Evolutionary conservation across 2,888 invertebrate species (phyloP).

Genomic region (Lacanobia wlatinum): DNA sequence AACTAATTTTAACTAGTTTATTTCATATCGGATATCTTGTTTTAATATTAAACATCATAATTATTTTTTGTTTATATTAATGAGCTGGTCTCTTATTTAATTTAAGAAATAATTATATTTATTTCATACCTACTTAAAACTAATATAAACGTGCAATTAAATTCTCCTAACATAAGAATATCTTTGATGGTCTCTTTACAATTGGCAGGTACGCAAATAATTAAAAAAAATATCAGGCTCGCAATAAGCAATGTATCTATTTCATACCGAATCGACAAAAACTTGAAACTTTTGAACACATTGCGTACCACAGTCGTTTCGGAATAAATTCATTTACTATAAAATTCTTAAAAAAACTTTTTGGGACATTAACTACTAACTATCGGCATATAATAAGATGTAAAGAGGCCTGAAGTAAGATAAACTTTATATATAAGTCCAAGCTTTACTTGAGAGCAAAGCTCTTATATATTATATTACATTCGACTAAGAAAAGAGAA

Average conservation of each 20-base stretch:
- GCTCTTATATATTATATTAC: conserved; percentile 44
- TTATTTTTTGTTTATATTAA: not conserved
- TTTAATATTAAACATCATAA: not conserved
- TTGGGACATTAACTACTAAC: not conserved
- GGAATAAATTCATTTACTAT: not conserved
- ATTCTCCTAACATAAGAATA: conserved; percentile 33
- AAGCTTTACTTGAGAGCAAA: conserved; percentile 52
- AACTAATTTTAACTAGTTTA: too few species aligned
- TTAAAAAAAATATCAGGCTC: not conserved
- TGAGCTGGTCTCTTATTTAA: conserved; percentile 35
- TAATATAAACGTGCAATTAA: conserved; percentile 22
- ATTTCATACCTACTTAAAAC: conserved; percentile 17
- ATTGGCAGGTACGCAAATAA: not conserved
- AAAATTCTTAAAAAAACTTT: not conserved
- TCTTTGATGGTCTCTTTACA: conserved; percentile 29
- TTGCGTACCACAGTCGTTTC: too few species aligned
- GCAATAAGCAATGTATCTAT: not conserved
- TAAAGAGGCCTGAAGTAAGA: conserved; percentile 25
- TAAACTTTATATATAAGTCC: conserved; percentile 43
- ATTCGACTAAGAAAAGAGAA: conserved; percentile 35
- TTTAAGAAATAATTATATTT: conserved; percentile 5
- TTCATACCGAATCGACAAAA: not conserved
- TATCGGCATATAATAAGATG: not conserved
- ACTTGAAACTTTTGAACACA: not conserved
- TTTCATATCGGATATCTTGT: not conserved